Conservation (phyloP, 2,797 vertebrate genomes). For the Crenichthys baileyi region DNA sequence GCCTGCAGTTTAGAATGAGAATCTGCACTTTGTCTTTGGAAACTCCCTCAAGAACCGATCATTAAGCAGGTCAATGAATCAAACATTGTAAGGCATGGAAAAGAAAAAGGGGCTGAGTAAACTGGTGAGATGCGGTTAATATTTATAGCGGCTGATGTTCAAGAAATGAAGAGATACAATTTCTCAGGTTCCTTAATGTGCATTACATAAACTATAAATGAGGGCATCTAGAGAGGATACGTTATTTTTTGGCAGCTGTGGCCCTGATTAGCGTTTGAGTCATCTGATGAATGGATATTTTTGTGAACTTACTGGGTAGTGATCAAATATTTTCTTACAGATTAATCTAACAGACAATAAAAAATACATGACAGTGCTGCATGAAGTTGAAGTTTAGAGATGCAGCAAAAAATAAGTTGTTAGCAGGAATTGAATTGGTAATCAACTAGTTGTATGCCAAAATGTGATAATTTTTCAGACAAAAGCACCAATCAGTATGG, state of each 20-base stretch:
- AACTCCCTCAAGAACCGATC: slow-evolving; percentile 89
- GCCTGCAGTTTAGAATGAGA: slow-evolving; percentile 92
- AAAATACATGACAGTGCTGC: not conserved
- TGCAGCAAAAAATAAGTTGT: no score
- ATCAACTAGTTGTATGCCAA: not conserved
- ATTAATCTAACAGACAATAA: not conserved
- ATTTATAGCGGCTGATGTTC: slow-evolving; percentile 73
- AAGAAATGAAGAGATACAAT: slow-evolving; percentile 82
- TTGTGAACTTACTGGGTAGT: not conserved
- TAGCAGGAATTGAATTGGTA: not conserved
- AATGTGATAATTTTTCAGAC: not conserved
- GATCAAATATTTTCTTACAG: not conserved
- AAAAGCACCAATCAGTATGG: not conserved
- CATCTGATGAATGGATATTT: not conserved
- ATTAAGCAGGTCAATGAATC: slow-evolving; percentile 92
- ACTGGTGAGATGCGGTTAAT: slow-evolving; percentile 67
- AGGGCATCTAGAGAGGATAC: not conserved
- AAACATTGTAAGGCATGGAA: slow-evolving; percentile 85
- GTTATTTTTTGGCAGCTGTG: not conserved
- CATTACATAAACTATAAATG: not conserved
- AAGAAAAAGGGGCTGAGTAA: slow-evolving; percentile 41
- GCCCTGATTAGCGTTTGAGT: not conserved
- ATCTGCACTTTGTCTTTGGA: slow-evolving; percentile 90
- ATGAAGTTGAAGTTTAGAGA: not conserved
- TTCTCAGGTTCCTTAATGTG: slow-evolving; percentile 27